Conservation (phyloP, 2,888 invertebrate species). For the Melieria omissa region DNA sequence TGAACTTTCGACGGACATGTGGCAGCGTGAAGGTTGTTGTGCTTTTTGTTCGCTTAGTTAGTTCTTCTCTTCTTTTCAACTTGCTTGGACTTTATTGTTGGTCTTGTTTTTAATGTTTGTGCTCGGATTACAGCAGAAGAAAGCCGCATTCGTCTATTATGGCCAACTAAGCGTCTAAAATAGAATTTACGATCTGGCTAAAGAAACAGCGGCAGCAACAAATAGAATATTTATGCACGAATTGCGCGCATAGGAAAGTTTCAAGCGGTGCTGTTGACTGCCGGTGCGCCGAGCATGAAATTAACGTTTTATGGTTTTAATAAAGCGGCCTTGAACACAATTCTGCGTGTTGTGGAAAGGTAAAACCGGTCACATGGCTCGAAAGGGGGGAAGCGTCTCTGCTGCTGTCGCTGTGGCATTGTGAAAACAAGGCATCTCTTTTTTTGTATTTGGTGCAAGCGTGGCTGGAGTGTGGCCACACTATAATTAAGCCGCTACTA, state of each 20-base stretch:
- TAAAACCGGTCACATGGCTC: conserved; percentile 9
- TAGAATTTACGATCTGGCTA: not conserved
- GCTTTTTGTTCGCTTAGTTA: no score
- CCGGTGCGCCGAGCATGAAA: conserved; percentile 52
- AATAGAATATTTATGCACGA: no score
- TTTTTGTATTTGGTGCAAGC: no score
- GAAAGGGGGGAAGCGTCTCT: conserved; percentile 13
- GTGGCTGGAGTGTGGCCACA: no score
- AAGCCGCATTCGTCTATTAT: not conserved
- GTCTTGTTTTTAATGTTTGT: no score
- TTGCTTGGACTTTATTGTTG: no score
- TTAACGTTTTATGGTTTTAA: conserved; percentile 58
- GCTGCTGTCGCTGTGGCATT: not conserved
- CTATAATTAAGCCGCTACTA: no score
- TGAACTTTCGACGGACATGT: no score
- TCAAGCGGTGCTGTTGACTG: conserved; percentile 15
- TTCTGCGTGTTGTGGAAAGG: not conserved
- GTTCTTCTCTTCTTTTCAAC: no score
- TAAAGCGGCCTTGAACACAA: conserved; percentile 58
- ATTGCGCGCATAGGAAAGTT: no score
- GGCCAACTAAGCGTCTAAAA: not conserved
- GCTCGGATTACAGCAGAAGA: not conserved
- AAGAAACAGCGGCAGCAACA: not conserved
- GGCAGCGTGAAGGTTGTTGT: no score
- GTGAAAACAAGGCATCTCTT: no score